Percentiles rank a stretch among this genome's conserved stretches.
Conservation (phyloP, 2,888 invertebrate species). For the Omphaloscelis lunosa region DNA sequence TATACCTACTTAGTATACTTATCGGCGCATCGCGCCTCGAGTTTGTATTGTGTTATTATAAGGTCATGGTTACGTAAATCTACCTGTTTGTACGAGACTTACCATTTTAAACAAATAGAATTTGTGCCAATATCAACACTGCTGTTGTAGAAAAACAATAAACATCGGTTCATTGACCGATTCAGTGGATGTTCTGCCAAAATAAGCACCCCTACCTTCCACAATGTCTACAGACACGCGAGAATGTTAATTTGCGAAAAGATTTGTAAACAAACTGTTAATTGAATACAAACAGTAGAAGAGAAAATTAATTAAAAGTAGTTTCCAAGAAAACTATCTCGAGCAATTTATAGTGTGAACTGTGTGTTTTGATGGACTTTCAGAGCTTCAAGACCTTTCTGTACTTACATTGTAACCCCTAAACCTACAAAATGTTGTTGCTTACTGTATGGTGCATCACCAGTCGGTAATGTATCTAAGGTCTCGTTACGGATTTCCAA, state of each 20-base stretch:
- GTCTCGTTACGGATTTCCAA: background rate
- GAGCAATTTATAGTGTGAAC: background rate
- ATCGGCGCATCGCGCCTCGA: constrained; percentile 28
- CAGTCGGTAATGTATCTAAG: background rate
- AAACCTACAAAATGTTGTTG: background rate
- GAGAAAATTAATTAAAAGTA: constrained; percentile 29
- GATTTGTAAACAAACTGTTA: constrained; percentile 59
- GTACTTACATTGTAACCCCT: no score
- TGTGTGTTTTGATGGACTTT: background rate
- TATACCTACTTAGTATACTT: constrained; percentile 13
- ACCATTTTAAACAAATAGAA: constrained; percentile 88
- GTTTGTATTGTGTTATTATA: constrained; percentile 70
- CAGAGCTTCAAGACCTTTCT: background rate
- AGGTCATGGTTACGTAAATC: constrained; percentile 80
- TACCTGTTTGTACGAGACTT: constrained; percentile 84
- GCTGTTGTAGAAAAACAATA: constrained; percentile 87
- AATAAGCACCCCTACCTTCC: constrained; percentile 86
- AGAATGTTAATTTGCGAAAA: constrained; percentile 65
- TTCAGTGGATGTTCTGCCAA: constrained; percentile 83
- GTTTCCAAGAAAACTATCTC: background rate
- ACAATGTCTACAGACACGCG: constrained; percentile 72
- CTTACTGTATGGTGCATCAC: background rate
- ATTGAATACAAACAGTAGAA: constrained; percentile 12
- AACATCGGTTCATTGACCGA: constrained; percentile 86
- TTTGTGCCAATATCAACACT: constrained; percentile 88